These are phyloP conservation scores for Dynastes grantii DNA, from an alignment of 2,888 invertebrate species.

Conservation along the genomic window DNA sequence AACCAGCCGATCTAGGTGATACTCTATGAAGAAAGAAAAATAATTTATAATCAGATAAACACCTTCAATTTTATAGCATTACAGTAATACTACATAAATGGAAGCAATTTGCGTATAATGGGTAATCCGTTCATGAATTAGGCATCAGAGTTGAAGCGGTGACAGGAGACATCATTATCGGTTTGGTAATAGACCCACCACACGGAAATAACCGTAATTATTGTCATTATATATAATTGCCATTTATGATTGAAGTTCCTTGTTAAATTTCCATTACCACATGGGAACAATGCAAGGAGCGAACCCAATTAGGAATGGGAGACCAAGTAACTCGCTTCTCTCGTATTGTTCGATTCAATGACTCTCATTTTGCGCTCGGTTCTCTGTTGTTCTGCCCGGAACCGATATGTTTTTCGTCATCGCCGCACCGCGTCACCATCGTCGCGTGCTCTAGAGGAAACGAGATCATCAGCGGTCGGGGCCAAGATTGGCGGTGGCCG, in stretches of 20 bases:
- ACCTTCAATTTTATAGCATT: neutral
- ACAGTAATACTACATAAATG: neutral
- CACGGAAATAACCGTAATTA: slow-evolving; percentile 2
- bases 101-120: neutral
- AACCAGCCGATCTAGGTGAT: no score
- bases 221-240: slow-evolving; percentile 10
- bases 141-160: neutral
- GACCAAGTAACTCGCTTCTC: slow-evolving; percentile 25
- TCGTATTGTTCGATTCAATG: slow-evolving; percentile 19
- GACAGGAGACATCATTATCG: neutral
- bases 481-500: slow-evolving; percentile 6
- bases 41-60: neutral
- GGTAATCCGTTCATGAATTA: neutral
- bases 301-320: slow-evolving; percentile 23
- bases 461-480: neutral
- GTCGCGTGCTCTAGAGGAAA: neutral
- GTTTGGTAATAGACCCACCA: neutral
- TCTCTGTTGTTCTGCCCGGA: slow-evolving; percentile 23
- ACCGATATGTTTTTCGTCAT: slow-evolving; percentile 32
- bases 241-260: neutral
- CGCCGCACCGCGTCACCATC: neutral
- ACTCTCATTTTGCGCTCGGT: slow-evolving; percentile 15
- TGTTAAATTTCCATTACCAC: slow-evolving; percentile 28
- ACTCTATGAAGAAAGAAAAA: no score
- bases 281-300: slow-evolving; percentile 11